phyloP scores from a whole-genome alignment of 2,888 invertebrate species.

The Nomada fabriciana region DNA sequence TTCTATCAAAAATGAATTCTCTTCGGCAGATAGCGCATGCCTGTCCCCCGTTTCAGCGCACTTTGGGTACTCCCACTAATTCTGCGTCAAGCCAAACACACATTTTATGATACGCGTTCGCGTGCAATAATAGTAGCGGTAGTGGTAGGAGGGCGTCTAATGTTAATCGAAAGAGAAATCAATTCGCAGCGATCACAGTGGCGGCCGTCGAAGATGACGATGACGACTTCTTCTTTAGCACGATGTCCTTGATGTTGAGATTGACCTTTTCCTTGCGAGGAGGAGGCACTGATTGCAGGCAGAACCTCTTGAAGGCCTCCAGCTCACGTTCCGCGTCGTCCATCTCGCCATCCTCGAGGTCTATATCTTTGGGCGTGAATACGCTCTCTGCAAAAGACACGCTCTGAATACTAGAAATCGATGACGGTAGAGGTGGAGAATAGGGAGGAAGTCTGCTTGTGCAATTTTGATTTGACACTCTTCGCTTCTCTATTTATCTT shows the following conservation, averaged over 20 bases:
- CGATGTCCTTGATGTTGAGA: constrained; percentile 92
- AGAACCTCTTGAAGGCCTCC: constrained; percentile 95
- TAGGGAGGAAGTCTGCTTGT: constrained; percentile 36
- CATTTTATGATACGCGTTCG: background rate
- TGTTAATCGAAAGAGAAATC: constrained; percentile 49
- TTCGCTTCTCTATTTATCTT: constrained; percentile 1
- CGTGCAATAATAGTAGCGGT: background rate
- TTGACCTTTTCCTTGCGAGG: constrained; percentile 91
- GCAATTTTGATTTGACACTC: constrained; percentile 12
- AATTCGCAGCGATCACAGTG: constrained; percentile 81
- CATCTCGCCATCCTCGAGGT: constrained; percentile 91
- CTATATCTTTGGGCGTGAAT: constrained; percentile 92
- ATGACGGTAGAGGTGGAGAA: background rate
- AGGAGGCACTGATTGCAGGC: constrained; percentile 92
- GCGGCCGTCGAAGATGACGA: constrained; percentile 74
- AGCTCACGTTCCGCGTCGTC: constrained; percentile 93
- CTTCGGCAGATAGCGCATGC: background rate
- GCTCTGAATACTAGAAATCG: constrained; percentile 79
- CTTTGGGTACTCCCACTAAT: constrained; percentile 7
- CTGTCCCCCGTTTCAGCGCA: background rate
- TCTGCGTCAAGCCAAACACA: constrained; percentile 25
- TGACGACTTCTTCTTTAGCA: constrained; percentile 87
- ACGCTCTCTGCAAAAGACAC: constrained; percentile 87
- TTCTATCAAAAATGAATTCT: too few species aligned
- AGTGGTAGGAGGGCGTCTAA: constrained; percentile 23